Evolutionary conservation across 2,797 vertebrate species (phyloP).

Genomic region (Eulemur rubriventer): DNA sequence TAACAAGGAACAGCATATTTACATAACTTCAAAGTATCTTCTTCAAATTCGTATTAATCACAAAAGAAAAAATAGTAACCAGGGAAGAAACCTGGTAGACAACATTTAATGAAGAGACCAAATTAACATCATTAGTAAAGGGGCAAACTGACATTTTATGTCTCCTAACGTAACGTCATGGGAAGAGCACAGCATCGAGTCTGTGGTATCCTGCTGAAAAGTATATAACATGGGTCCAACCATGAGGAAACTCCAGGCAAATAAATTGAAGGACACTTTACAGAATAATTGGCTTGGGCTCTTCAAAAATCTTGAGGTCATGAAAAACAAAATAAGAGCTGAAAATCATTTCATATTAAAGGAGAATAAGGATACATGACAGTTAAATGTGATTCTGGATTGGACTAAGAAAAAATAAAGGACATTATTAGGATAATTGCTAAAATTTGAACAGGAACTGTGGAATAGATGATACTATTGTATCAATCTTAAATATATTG

Average conservation of each 20-base stretch:
- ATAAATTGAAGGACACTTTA: neutral
- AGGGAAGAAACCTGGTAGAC: neutral
- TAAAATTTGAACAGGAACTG: neutral
- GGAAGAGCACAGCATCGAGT: fast-evolving
- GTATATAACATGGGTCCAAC: fast-evolving
- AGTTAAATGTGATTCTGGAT: neutral
- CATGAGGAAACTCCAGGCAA: neutral
- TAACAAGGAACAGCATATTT: constrained; percentile 60
- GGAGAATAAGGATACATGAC: neutral
- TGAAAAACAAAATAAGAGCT: neutral
- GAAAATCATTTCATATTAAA: neutral
- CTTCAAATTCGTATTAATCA: constrained; percentile 53
- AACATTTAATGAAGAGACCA: neutral
- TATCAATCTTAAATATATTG: neutral
- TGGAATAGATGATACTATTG: neutral
- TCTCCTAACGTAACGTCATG: neutral
- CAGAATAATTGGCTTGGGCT: neutral
- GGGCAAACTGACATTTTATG: neutral
- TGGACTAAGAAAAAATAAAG: neutral
- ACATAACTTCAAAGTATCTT: constrained; percentile 52
- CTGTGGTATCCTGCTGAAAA: neutral
- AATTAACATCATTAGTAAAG: neutral
- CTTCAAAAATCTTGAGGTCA: neutral
- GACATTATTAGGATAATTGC: neutral
- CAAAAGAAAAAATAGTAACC: constrained; percentile 14